Evolutionary conservation across 1,140 invertebrate genomes (phyloP).

Genomic region (Drosophila subpulchrella): DNA sequence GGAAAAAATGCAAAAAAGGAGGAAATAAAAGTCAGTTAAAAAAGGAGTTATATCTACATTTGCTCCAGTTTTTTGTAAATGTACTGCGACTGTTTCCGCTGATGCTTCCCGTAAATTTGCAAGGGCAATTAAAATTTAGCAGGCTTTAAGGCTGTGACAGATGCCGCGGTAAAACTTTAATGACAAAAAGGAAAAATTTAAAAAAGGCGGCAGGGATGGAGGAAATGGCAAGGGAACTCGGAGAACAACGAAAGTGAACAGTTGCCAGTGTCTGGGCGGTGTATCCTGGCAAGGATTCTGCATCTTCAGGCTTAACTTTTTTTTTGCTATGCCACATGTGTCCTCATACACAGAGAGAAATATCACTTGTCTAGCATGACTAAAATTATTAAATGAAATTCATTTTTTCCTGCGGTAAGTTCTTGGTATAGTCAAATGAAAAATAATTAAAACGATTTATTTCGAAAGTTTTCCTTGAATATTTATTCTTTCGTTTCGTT

Average conservation of each 20-base stretch:
- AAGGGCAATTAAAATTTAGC: constrained; percentile 79
- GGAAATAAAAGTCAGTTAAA: constrained; percentile 17
- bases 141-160: constrained; percentile 73
- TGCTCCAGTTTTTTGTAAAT: constrained; percentile 44
- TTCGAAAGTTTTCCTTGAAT: no score
- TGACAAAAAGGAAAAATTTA: constrained; percentile 56
- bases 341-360: not conserved
- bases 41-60: constrained; percentile 50
- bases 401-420: no score
- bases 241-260: constrained; percentile 73
- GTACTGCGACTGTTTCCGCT: constrained; percentile 25
- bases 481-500: no score
- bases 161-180: constrained; percentile 79
- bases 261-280: constrained; percentile 63
- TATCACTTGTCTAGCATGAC: not conserved
- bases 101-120: constrained; percentile 49
- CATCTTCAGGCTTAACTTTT: constrained; percentile 52
- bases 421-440: no score
- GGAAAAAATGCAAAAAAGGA: constrained; percentile 4
- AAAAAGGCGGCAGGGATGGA: constrained; percentile 12
- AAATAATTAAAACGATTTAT: no score
- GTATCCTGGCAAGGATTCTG: constrained; percentile 58
- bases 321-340: constrained; percentile 25
- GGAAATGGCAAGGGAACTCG: constrained; percentile 4
- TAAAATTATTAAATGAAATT: not conserved